Conservation (phyloP, 2,888 invertebrate species). For the Fabriciana adippe region DNA sequence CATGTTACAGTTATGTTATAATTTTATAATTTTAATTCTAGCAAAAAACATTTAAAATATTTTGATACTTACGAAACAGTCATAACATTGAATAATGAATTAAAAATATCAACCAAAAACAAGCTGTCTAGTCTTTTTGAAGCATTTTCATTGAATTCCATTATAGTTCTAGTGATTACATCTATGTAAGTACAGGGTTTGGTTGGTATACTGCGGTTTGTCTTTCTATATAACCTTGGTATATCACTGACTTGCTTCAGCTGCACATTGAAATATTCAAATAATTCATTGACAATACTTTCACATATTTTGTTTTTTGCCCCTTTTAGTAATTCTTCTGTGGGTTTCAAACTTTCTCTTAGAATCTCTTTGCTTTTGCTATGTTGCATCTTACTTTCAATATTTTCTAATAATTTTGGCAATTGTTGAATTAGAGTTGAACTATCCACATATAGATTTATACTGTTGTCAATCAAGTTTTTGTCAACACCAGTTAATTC, state of each 20-base stretch:
- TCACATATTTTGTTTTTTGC: conserved; percentile 62
- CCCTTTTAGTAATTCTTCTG: conserved; percentile 55
- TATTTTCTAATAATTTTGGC: conserved; percentile 58
- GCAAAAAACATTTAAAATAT: no score
- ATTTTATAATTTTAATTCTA: no score
- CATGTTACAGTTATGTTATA: background rate
- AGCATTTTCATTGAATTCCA: conserved; percentile 81
- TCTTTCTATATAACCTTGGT: conserved; percentile 95
- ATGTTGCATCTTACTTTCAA: conserved; percentile 56
- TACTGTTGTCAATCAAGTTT: conserved; percentile 64
- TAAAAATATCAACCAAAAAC: conserved; percentile 62
- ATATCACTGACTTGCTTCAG: conserved; percentile 94
- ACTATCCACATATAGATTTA: conserved; percentile 65
- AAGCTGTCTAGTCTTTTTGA: conserved; percentile 58
- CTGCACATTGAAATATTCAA: conserved; percentile 77
- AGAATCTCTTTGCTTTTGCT: conserved; percentile 55
- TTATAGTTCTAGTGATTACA: conserved; percentile 83
- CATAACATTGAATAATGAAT: conserved; percentile 74
- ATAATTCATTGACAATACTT: conserved; percentile 70
- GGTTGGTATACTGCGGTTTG: conserved; percentile 92
- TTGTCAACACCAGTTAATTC: conserved; percentile 64
- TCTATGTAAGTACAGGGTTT: conserved; percentile 91
- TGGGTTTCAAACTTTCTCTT: conserved; percentile 54
- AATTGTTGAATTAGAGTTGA: conserved; percentile 57
- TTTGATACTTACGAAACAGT: conserved; percentile 80